A percentile compares a stretch with the other conserved stretches of the same genome.
These are phyloP conservation scores for Tethya wilhelma DNA, from an alignment of 37 sponge, comb jelly and placozoan genomes.

Conservation along the genomic window DNA sequence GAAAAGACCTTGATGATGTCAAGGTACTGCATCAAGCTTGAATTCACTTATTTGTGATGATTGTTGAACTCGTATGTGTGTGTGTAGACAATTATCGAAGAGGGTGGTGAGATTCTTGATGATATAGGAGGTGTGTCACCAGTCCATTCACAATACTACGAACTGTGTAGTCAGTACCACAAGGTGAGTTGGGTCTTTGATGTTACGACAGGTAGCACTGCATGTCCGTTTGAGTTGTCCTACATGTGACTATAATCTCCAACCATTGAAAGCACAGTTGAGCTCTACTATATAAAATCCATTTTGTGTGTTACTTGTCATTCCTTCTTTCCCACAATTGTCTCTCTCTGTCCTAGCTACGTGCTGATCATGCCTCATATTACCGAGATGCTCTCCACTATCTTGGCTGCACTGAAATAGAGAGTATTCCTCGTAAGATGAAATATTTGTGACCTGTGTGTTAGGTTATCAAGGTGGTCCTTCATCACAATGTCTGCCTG, in stretches of 20 bases:
- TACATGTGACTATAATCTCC: no score
- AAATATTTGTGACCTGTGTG: not conserved
- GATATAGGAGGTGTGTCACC: slow-evolving; percentile 69
- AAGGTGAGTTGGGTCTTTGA: slow-evolving; percentile 56
- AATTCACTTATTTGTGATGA: not conserved
- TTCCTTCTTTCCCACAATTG: no score
- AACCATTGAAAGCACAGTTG: no score
- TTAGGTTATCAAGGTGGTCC: not conserved
- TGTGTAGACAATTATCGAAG: slow-evolving; percentile 60
- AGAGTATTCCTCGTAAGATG: slow-evolving; percentile 55
- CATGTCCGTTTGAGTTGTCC: no score
- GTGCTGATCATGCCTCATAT: slow-evolving; percentile 68
- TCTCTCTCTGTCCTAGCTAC: slow-evolving; percentile 32
- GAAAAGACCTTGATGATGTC: slow-evolving; percentile 44
- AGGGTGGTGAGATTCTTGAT: slow-evolving; percentile 50
- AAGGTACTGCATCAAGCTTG: slow-evolving; percentile 35
- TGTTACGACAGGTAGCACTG: no score
- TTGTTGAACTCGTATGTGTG: not conserved
- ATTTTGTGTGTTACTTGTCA: no score
- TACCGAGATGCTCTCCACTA: slow-evolving; percentile 84
- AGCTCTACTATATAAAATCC: no score
- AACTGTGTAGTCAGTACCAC: slow-evolving; percentile 71
- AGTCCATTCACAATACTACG: slow-evolving; percentile 81
- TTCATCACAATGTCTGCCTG: not conserved
- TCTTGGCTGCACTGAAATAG: slow-evolving; percentile 88